Evolutionary conservation across 2,888 invertebrate genomes (phyloP).

Genomic region (Hypselothyrea guttata): DNA sequence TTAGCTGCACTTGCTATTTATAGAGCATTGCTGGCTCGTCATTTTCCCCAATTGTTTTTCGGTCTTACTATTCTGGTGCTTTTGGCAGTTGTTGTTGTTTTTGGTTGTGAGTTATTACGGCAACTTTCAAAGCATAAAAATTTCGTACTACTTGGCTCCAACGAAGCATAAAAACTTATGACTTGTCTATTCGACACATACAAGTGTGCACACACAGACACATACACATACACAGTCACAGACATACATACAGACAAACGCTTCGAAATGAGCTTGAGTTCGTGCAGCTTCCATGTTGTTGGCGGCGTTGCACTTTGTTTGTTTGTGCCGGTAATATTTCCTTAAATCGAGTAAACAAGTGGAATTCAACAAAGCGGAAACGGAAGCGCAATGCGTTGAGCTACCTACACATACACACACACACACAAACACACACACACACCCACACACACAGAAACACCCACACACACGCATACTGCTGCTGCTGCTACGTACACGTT

Average conservation of each 20-base stretch:
- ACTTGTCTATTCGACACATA: constrained; percentile 70
- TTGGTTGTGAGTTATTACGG: constrained; percentile 64
- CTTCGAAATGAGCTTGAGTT: constrained; percentile 33
- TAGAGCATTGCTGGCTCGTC: constrained; percentile 33
- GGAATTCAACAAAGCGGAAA: constrained; percentile 78
- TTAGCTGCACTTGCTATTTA: too few relatives aligned
- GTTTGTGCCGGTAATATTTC: constrained; percentile 78
- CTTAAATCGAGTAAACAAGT: constrained; percentile 79
- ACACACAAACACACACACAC: constrained; percentile 12
- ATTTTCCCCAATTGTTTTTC: neutral
- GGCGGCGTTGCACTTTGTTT: constrained; percentile 71
- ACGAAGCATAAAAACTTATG: constrained; percentile 76
- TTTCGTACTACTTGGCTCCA: constrained; percentile 72
- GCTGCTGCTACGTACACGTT: constrained; percentile 19
- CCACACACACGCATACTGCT: constrained; percentile 12
- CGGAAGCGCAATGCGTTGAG: constrained; percentile 76
- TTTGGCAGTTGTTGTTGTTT: constrained; percentile 26
- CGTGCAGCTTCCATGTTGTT: constrained; percentile 38
- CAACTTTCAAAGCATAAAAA: constrained; percentile 75
- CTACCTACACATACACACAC: constrained; percentile 50
- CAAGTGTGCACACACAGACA: constrained; percentile 28
- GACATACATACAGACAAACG: constrained; percentile 15
- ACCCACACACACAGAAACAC: too few relatives aligned
- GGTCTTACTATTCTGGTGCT: neutral
- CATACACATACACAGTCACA: constrained; percentile 2